Evolutionary conservation across 2,113 vertebrate species (phyloP).

Genomic region (Neogobius melanostomus): DNA sequence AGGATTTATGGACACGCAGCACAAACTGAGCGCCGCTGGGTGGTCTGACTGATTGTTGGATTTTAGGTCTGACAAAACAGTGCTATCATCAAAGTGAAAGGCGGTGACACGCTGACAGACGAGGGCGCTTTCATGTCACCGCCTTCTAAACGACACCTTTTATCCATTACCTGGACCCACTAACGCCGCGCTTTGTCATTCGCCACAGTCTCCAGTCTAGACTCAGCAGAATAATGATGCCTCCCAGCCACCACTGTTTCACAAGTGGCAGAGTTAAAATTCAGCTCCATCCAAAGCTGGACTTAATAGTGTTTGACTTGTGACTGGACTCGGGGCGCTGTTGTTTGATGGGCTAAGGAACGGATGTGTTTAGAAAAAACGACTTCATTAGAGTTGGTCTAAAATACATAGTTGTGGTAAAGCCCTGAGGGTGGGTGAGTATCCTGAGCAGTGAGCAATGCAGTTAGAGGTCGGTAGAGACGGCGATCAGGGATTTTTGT

Average conservation of each 20-base stretch:
- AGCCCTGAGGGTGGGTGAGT: background rate
- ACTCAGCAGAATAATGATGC: constrained; percentile 26
- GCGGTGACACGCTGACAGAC: constrained; percentile 22
- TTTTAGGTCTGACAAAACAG: constrained; percentile 34
- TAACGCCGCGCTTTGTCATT: constrained; percentile 36
- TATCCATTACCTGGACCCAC: constrained; percentile 35
- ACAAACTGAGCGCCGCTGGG: background rate
- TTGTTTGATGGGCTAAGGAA: background rate
- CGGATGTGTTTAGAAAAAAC: background rate
- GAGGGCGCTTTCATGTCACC: constrained; percentile 33
- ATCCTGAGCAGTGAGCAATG: background rate
- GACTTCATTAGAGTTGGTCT: background rate
- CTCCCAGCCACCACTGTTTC: constrained; percentile 21
- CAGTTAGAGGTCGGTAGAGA: background rate
- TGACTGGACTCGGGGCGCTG: constrained; percentile 1
- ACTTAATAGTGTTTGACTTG: constrained; percentile 9
- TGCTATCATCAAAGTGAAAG: constrained; percentile 36
- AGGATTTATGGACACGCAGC: constrained; percentile 29
- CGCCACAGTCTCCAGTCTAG: constrained; percentile 21
- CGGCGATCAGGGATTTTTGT: no score
- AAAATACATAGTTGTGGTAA: background rate
- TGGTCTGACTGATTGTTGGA: constrained; percentile 29
- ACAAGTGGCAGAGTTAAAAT: constrained; percentile 10
- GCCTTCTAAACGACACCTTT: constrained; percentile 24
- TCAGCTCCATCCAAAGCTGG: constrained; percentile 1